Evolutionary conservation across 2,113 vertebrate species (phyloP).

Genomic region (Lota lota): DNA sequence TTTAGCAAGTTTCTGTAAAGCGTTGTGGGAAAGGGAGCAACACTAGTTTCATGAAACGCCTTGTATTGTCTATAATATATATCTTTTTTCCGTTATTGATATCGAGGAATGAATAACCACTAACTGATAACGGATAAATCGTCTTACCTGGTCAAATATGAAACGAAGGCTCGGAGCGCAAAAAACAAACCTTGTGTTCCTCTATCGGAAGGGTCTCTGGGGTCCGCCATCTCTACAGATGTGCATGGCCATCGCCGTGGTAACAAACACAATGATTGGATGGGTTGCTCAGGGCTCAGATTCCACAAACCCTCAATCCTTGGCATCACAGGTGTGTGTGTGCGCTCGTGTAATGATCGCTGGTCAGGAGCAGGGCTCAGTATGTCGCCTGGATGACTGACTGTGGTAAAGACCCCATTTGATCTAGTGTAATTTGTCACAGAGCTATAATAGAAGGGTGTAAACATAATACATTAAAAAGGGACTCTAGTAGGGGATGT

Average conservation of each 20-base stretch:
- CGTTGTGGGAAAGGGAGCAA: conserved; percentile 33
- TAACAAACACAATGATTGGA: too few species aligned
- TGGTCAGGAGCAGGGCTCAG: too few species aligned
- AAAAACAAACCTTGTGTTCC: conserved; percentile 39
- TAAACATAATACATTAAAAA: background rate
- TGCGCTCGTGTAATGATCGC: too few species aligned
- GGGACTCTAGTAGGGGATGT: conserved; percentile 51
- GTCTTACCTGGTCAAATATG: conserved; percentile 47
- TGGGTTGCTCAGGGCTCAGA: too few species aligned
- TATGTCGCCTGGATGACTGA: too few species aligned
- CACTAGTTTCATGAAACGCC: conserved; percentile 32
- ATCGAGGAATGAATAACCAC: conserved; percentile 61
- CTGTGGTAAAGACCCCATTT: too few species aligned
- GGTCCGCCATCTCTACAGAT: background rate
- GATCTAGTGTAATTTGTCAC: too few species aligned
- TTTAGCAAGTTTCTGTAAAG: conserved; percentile 31
- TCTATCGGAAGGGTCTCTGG: conserved; percentile 39
- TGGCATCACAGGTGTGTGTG: too few species aligned
- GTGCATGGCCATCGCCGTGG: too few species aligned
- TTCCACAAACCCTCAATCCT: too few species aligned
- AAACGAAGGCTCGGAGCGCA: conserved; percentile 30
- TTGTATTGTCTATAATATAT: conserved; percentile 15
- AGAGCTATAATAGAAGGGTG: too few species aligned
- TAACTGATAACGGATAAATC: conserved; percentile 41
- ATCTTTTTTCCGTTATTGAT: conserved; percentile 29